Conservation (phyloP, 2,888 invertebrate species). For the Eurytoma adleriae region DNA sequence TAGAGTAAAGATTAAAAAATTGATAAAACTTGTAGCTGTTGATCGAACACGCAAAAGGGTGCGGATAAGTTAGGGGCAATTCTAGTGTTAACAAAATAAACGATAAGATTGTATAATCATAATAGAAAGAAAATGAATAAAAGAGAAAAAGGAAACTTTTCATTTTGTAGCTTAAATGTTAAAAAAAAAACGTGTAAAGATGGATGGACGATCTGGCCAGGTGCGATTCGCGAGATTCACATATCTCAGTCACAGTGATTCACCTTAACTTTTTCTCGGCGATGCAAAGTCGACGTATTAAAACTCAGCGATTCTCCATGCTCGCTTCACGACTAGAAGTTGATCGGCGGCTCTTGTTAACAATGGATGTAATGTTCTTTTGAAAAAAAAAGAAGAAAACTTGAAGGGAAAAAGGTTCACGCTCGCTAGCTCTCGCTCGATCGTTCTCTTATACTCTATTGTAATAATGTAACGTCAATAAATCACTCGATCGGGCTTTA, state of each 20-base stretch:
- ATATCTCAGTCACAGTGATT: conserved; percentile 39
- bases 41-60: conserved; percentile 53
- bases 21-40: conserved; percentile 22
- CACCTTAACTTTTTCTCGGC: conserved; percentile 2
- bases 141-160: conserved; percentile 48
- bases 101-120: conserved; percentile 58
- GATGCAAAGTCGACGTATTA: conserved; percentile 5
- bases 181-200: conserved; percentile 40
- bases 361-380: conserved; percentile 7
- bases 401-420: conserved; percentile 17
- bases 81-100: conserved; percentile 56
- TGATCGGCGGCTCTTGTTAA: conserved; percentile 31
- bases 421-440: conserved; percentile 49
- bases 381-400: background rate
- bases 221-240: conserved; percentile 46
- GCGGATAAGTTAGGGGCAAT: conserved; percentile 57
- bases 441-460: conserved; percentile 54
- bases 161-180: conserved; percentile 56
- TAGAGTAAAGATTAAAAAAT: conserved; percentile 20
- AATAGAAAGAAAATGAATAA: conserved; percentile 51
- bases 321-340: conserved; percentile 15
- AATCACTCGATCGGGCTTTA: conserved; percentile 50
- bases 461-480: conserved; percentile 51
- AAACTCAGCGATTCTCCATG: conserved; percentile 17
- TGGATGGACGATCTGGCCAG: conserved; percentile 49